Evolutionary conservation across 2,797 vertebrate genomes (phyloP), one percentile per base, ranked within the genome.

Genomic region (Sebastiscus tertius): DNA sequence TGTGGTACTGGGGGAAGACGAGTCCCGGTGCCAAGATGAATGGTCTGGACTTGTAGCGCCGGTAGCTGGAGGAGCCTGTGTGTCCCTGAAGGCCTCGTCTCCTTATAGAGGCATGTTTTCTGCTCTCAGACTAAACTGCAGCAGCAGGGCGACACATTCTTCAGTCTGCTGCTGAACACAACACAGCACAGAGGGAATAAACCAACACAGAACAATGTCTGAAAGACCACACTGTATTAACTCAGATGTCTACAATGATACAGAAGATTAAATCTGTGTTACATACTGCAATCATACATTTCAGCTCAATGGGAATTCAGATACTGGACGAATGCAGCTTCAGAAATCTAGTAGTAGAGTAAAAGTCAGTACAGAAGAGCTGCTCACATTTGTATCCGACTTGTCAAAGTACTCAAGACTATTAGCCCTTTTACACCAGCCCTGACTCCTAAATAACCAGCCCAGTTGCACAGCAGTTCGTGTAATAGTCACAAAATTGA

Each of bases 61-160:
- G n/a, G 67, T 55, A 75, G 64, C 75, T 80, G 71, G 58, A 77
- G 78, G 72, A 84, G 84, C 61, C 52, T 24, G 63, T 18, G 63
- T 72, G 86, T 88, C 92, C 88, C 87, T 75, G 71, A 78, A 87
- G 83, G 72, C 81, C 68, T 83, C 14, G 46, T 88, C 67, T 90
- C 91, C 92, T 79, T 92, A 92, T 92, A 89, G 80, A 92, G 91
- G 82, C 91, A 92, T 92, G 87, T 42, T 85, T 85, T 77, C 84
- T 59, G 66, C 89, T 85, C 89, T 72, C 83, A 89, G 90, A 91
- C 92, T 91, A 89, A 89, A 92, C 90, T 77, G 81, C 84, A 78
- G 85, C 81, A 72, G 78, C 77, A 62, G 68, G 56, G 70, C 58
- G 82, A 87, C 83, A 75, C 90, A 92, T 94, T 92, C 87, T 90